Evolutionary conservation across 2,113 vertebrate species (phyloP), one percentile per base, ranked within the genome.

Genomic region (Gasterosteus nipponicus): DNA sequence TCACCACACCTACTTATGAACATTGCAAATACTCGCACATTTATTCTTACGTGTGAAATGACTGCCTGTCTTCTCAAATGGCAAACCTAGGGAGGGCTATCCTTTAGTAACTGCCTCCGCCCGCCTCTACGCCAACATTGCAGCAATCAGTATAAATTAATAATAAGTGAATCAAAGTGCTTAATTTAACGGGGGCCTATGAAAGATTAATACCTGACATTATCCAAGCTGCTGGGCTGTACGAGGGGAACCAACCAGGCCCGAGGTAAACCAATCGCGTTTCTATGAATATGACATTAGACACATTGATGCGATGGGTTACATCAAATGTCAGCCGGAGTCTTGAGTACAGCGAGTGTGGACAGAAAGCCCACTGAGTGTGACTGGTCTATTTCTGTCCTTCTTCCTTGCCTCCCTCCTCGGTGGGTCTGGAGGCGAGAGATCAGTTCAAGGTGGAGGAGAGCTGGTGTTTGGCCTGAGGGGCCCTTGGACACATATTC

Each of bases 161-260:
- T 93, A 89, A 93, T 92, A 87, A 84, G 89, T 81, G 67, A 92
- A 92, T 92, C 90, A 92, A 93, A 92, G 91, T 87, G 89, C 82
- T 85, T 89, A 89, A 91, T 88, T 93, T 91, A 90, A 92, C 86
- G 83, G 85, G 65, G 83, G 80, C 82, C 82, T 69, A 92, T 93
- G 80, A 93, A 93, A 92, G 80, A 93, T 93, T 93, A 89, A 93
- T 93, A 89, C 65, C 69, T 93, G 92, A 92, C 92, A 92, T 92
- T 92, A 91, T 84, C 87, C 89, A 88, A 84, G 89, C 91, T 89
- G 90, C 89, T 83, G 79, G 75, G 81, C 84, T 84, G 82, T 77
- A 71, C 77, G 80, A 78, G 80, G 62, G 82, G 86, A 86, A 67
- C 86, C 90, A 76, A 85, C 86, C 90, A 78, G 53, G 91, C 84